A percentile compares a stretch with the other conserved stretches of the same genome.
Evolutionary conservation across 1,140 invertebrate species (phyloP).

Genomic region (Adelges cooleyi): DNA sequence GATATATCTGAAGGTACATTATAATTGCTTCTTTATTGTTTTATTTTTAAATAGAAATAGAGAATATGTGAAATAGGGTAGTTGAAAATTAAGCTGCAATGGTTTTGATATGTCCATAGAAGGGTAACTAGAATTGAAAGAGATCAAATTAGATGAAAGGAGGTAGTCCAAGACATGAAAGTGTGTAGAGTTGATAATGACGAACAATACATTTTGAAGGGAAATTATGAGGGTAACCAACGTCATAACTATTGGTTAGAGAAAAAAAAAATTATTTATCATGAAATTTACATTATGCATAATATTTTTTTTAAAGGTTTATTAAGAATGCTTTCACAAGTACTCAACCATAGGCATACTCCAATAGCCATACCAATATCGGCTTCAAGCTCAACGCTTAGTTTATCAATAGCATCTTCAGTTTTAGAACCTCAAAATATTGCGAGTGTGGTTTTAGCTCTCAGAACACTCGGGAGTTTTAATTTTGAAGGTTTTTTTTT

Average conservation of each 20-base stretch:
- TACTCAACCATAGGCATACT: slow-evolving; percentile 67
- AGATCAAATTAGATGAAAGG: too few relatives aligned
- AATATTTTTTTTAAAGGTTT: slow-evolving; percentile 51
- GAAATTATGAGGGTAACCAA: too few relatives aligned
- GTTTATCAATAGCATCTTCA: slow-evolving; percentile 37
- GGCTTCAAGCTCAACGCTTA: not conserved
- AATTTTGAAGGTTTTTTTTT: slow-evolving; percentile 68
- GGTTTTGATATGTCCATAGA: too few relatives aligned
- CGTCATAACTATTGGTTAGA: too few relatives aligned
- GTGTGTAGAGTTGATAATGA: too few relatives aligned
- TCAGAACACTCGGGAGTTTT: slow-evolving; percentile 89
- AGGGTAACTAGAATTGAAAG: too few relatives aligned
- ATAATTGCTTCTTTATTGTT: not conserved
- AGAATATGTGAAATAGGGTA: too few relatives aligned
- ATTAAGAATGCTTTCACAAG: slow-evolving; percentile 49
- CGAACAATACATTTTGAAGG: too few relatives aligned
- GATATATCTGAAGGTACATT: slow-evolving; percentile 82
- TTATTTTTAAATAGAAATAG: not conserved
- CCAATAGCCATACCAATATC: slow-evolving; percentile 16
- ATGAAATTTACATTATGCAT: too few relatives aligned
- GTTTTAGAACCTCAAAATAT: slow-evolving; percentile 49
- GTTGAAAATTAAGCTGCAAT: too few relatives aligned
- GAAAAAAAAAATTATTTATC: not conserved
- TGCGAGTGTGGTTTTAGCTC: slow-evolving; percentile 74
- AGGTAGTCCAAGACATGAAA: too few relatives aligned